Percentiles rank a stretch among this genome's conserved stretches.
Conservation (phyloP, 2,113 vertebrate genomes). For the Apodemus sylvaticus region DNA sequence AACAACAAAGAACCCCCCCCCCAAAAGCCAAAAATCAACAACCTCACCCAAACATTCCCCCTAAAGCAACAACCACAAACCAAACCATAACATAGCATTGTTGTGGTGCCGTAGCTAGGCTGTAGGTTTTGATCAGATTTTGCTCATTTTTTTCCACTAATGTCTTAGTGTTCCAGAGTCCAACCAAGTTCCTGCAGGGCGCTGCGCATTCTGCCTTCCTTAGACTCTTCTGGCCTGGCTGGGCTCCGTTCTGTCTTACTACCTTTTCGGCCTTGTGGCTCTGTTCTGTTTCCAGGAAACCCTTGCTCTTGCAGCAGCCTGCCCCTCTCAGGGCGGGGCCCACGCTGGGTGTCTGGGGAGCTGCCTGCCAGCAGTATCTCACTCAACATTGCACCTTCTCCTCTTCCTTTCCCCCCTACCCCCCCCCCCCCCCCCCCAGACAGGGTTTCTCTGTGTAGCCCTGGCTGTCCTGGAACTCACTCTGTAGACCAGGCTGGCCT, state of each 20-base stretch:
- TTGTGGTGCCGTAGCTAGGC: background rate
- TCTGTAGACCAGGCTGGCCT: no score
- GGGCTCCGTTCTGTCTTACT: background rate
- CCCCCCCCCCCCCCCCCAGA: no score
- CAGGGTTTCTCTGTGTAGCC: no score
- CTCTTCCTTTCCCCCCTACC: no score
- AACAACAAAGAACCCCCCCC: no score
- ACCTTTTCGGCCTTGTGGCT: background rate
- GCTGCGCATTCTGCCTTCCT: background rate
- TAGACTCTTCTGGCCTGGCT: background rate
- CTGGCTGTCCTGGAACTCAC: no score
- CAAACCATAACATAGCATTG: background rate
- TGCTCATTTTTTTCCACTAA: background rate
- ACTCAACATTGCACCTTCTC: background rate
- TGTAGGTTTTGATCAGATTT: background rate
- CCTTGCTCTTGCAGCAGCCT: background rate
- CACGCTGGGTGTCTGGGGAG: background rate
- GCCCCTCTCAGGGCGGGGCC: background rate
- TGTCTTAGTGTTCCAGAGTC: slow-evolving; percentile 5
- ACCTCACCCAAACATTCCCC: no score
- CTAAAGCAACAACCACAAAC: no score
- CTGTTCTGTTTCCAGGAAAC: background rate
- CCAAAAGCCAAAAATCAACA: no score
- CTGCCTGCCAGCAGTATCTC: background rate
- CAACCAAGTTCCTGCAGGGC: background rate